These are phyloP conservation scores for Fregetta grallaria DNA, from an alignment of 2,113 vertebrate genomes.

Conservation along the genomic window DNA sequence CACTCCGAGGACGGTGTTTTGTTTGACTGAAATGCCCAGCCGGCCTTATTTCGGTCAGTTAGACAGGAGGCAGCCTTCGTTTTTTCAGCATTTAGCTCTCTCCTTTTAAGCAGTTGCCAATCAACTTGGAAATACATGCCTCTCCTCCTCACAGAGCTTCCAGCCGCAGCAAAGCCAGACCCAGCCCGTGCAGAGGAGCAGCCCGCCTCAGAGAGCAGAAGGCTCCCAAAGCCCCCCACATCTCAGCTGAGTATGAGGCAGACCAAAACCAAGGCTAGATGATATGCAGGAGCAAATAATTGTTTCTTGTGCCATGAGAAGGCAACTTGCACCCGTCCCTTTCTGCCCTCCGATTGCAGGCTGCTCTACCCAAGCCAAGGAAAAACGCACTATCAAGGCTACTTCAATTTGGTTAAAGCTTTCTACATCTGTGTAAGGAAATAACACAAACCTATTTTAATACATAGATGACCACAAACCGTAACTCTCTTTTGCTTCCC, in stretches of 20 bases:
- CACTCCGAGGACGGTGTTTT: neutral
- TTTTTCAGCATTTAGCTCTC: neutral
- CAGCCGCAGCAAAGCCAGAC: neutral
- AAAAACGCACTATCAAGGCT: neutral
- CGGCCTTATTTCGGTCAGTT: neutral
- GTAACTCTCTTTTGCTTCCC: neutral
- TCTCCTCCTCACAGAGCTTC: neutral
- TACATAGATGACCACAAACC: neutral
- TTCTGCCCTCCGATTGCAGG: neutral
- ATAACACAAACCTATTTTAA: neutral
- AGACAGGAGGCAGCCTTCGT: neutral
- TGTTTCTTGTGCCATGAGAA: neutral
- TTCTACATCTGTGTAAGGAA: neutral
- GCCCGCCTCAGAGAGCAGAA: neutral
- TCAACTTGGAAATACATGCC: neutral
- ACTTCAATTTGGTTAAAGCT: neutral
- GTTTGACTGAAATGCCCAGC: neutral
- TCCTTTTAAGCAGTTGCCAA: neutral
- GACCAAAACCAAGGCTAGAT: neutral
- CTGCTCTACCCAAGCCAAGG: neutral
- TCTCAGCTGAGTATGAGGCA: neutral
- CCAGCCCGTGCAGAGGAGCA: neutral
- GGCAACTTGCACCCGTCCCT: neutral
- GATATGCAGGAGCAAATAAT: neutral
- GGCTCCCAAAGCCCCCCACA: neutral